phyloP scores from a whole-genome alignment of 2,888 invertebrate genomes.

The Hyposoter dolosus region DNA sequence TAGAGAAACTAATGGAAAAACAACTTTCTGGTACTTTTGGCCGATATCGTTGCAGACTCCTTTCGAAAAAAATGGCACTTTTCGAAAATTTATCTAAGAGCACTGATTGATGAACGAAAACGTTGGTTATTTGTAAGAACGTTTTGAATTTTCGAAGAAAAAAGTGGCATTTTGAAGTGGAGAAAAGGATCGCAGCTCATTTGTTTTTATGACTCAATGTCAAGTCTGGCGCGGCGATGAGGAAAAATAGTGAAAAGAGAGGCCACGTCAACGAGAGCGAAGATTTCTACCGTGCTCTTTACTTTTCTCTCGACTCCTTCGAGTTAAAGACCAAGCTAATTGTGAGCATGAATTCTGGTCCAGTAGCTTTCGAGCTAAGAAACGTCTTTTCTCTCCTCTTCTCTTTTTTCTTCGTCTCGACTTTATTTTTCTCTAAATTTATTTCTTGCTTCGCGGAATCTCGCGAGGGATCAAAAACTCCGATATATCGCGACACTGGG shows the following conservation, averaged over 20 bases:
- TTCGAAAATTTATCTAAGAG: background rate
- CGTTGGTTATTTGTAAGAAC: background rate
- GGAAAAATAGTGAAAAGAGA: constrained; percentile 8
- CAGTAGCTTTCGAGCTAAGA: constrained; percentile 57
- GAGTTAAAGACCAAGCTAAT: constrained; percentile 60
- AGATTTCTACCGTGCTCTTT: constrained; percentile 45
- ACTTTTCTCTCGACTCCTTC: constrained; percentile 41
- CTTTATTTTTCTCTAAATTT: background rate
- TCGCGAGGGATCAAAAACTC: constrained; percentile 44
- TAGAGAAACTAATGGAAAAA: background rate
- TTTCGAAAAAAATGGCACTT: background rate
- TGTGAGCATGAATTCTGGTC: constrained; percentile 65
- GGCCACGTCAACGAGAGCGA: constrained; percentile 17
- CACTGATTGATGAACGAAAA: background rate
- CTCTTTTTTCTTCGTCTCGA: background rate
- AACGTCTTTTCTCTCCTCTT: background rate
- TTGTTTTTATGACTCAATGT: background rate
- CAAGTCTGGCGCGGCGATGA: background rate
- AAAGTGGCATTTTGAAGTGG: background rate
- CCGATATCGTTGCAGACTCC: background rate
- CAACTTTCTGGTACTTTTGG: background rate
- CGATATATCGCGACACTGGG: constrained; percentile 23
- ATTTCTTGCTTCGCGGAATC: constrained; percentile 6
- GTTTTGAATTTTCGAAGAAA: background rate
- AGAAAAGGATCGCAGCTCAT: background rate